Base-by-base conservation (phyloP, 1,140 invertebrate species). In the Semibalanus balanoides region DNA sequence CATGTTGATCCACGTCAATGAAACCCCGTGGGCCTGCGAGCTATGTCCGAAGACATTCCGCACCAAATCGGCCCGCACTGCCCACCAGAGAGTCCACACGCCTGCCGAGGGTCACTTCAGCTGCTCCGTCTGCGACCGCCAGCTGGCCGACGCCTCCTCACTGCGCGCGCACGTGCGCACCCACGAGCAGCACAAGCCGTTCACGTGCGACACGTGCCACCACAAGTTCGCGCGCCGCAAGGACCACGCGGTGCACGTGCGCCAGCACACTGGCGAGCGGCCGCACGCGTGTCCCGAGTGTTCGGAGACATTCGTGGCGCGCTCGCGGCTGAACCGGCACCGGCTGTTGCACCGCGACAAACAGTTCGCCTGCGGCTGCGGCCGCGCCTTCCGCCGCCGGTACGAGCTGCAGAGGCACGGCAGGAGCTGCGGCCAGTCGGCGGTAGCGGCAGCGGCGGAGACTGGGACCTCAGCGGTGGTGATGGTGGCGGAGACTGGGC, bases 261-360 rank as follows among this genome's bases (percentile, higher is more conserved):
- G 83, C 14, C 82, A 84, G 11, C 85, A 86, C 79, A 84, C 84
- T 22, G 84, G 84, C 31, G 83, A 85, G 78, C 76, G 81, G 17
- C 82, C 82, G 28, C 82, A 82, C 74, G 76, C 77, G 29, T 83
- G 82, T 70, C 78, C 77, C 25, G 76, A 78, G 72, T 78, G 78
- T 75, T 75, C 78, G 51, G 7, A 64, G 51, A 64, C 51, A 19
- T 64, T 64, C 51, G 51, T 64, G 51, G 51, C 51, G 9, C 51
- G 51, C 51, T 64, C 51, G 51, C 51, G 51, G 22, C 51, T 64
- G 51, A 64, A 64, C 51, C 51, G 51, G 22, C 51, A 64, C 51
- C 51, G 7, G 51, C 51, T 64, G 51, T 19, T 64, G 51, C 51
- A 64, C 51, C 51, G 51, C 11, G 51, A 64, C 11, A 64, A 64